Conservation (phyloP, 2,797 vertebrate species). For the Pristis pectinata region DNA sequence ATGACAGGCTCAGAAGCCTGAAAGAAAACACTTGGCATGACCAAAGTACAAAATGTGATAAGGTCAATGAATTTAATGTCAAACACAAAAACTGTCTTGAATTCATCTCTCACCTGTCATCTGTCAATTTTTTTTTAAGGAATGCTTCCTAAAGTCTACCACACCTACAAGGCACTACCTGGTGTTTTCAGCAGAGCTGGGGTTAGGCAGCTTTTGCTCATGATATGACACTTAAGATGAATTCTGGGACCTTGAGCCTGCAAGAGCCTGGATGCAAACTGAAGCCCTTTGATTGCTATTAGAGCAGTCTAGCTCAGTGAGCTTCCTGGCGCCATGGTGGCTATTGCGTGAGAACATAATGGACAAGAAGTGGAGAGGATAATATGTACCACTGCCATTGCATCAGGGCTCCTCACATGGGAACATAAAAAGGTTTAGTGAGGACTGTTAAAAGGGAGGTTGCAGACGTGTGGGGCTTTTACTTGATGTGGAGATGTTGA, state of each 20-base stretch:
- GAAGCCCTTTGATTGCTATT: not conserved
- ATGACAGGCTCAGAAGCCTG: not conserved
- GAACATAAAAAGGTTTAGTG: not conserved
- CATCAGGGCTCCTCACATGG: not conserved
- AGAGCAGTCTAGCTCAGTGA: not conserved
- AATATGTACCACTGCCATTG: no score
- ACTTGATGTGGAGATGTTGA: not conserved
- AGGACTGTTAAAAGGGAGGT: not conserved
- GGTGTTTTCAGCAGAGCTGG: not conserved
- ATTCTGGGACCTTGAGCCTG: not conserved
- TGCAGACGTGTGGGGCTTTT: not conserved
- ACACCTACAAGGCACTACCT: not conserved
- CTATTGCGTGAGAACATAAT: not conserved
- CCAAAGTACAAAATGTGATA: not conserved
- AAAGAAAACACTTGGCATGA: not conserved
- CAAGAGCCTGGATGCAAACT: not conserved
- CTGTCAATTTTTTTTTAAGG: not conserved
- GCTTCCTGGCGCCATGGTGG: not conserved
- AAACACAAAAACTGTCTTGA: not conserved
- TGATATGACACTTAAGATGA: not conserved
- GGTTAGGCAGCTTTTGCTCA: not conserved
- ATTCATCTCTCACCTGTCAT: not conserved
- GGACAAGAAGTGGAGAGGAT: not conserved
- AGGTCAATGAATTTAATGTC: not conserved
- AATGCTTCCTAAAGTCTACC: not conserved